These are phyloP conservation scores for Leuctra nigra DNA, from an alignment of 2,888 invertebrate species.

Conservation along the genomic window DNA sequence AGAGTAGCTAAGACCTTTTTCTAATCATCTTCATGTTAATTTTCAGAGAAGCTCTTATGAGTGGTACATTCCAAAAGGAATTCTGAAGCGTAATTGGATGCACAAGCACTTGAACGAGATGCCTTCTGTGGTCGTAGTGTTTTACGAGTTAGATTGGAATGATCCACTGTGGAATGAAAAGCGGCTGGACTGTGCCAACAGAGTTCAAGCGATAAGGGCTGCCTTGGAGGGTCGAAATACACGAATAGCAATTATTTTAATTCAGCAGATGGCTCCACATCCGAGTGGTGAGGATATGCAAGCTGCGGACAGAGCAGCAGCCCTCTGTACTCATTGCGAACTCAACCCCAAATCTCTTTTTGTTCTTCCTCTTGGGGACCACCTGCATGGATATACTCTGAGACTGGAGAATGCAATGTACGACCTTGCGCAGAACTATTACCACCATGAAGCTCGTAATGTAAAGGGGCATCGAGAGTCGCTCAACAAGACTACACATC, in stretches of 20 bases:
- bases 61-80: slow-evolving; percentile 92
- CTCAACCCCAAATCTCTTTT: slow-evolving; percentile 88
- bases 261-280: slow-evolving; percentile 75
- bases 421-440: slow-evolving; percentile 89
- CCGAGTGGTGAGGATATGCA: slow-evolving; percentile 75
- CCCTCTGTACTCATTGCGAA: slow-evolving; percentile 86
- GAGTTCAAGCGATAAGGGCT: slow-evolving; percentile 73
- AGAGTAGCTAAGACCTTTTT: too few relatives aligned
- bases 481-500: slow-evolving; percentile 84
- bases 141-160: slow-evolving; percentile 97
- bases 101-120: slow-evolving; percentile 82
- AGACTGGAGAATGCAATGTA: slow-evolving; percentile 90
- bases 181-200: slow-evolving; percentile 86
- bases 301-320: slow-evolving; percentile 85
- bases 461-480: slow-evolving; percentile 86
- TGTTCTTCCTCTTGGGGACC: slow-evolving; percentile 85
- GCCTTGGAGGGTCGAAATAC: slow-evolving; percentile 66
- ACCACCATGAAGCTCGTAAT: slow-evolving; percentile 79
- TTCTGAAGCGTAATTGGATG: slow-evolving; percentile 93
- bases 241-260: slow-evolving; percentile 78
- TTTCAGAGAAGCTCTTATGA: slow-evolving; percentile 80
- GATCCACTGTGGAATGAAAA: slow-evolving; percentile 92
- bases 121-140: slow-evolving; percentile 89
- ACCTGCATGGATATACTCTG: slow-evolving; percentile 61
- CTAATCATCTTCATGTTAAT: too few relatives aligned